These are phyloP conservation scores for Papilio polytes DNA, from an alignment of 1,140 invertebrate genomes.

Conservation along the genomic window DNA sequence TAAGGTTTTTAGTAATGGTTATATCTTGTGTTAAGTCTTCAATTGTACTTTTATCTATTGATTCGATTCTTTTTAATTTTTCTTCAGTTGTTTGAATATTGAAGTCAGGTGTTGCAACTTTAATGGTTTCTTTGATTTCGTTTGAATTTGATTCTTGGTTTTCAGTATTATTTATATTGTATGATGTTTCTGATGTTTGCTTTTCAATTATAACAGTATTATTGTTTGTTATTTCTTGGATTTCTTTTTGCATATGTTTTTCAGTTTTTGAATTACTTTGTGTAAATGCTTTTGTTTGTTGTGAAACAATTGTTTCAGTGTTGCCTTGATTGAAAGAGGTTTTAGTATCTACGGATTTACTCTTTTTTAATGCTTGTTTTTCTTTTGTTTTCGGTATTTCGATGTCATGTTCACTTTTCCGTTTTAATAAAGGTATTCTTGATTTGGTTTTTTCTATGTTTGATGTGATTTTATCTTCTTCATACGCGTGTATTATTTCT, in stretches of 20 bases:
- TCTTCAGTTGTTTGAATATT: background rate
- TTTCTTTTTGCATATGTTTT: background rate
- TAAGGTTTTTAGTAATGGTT: slow-evolving; percentile 6
- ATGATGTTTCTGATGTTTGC: background rate
- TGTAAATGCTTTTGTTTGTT: background rate
- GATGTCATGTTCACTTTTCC: slow-evolving; percentile 61
- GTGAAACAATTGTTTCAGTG: background rate
- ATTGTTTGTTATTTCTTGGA: background rate
- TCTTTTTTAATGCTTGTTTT: slow-evolving; percentile 43
- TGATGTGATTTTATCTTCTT: slow-evolving; percentile 58
- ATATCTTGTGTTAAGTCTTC: slow-evolving; percentile 9
- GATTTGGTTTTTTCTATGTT: slow-evolving; percentile 54
- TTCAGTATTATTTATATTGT: background rate
- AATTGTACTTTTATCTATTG: background rate
- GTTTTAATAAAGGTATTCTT: slow-evolving; percentile 68
- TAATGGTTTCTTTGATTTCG: background rate
- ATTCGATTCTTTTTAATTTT: background rate
- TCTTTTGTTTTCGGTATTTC: slow-evolving; percentile 47
- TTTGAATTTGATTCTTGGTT: background rate
- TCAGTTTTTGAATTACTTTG: background rate
- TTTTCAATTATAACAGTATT: background rate
- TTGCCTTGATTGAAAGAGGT: slow-evolving; percentile 16
- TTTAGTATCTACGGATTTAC: slow-evolving; percentile 43
- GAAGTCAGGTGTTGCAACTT: background rate
- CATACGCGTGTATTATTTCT: slow-evolving; percentile 74